Conservation (phyloP, 2,888 invertebrate genomes). For the Heteropelma amictum region DNA sequence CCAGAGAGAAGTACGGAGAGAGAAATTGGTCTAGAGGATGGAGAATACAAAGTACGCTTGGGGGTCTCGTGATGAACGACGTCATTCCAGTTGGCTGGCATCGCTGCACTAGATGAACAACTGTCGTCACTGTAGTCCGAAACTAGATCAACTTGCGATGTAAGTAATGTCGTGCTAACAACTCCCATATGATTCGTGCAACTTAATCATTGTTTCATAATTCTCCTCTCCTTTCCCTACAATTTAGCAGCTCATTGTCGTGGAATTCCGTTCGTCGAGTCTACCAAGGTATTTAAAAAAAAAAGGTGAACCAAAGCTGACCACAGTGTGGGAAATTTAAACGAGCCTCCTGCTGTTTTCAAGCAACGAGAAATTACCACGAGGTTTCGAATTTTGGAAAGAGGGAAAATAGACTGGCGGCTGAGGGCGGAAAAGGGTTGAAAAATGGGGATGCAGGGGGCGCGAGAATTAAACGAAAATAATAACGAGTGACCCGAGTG, state of each 20-base stretch:
- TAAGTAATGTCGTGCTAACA: constrained; percentile 36
- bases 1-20: constrained; percentile 32
- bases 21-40: constrained; percentile 14
- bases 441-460: constrained; percentile 55
- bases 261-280: constrained; percentile 47
- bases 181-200: constrained; percentile 22
- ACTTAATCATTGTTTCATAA: too few species aligned
- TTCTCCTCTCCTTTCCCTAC: too few species aligned
- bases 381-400: constrained; percentile 70
- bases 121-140: constrained; percentile 73
- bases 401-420: constrained; percentile 56
- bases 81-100: constrained; percentile 69
- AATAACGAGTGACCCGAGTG: constrained; percentile 63
- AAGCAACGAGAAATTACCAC: too few species aligned
- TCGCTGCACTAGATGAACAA: constrained; percentile 73
- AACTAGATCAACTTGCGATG: constrained; percentile 67
- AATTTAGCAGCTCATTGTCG: too few species aligned
- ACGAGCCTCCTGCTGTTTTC: too few species aligned
- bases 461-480: constrained; percentile 73
- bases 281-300: constrained; percentile 56
- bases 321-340: constrained; percentile 74
- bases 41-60: constrained; percentile 24
- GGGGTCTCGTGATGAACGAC: constrained; percentile 69
- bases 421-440: constrained; percentile 44
- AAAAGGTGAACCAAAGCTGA: constrained; percentile 66